Conservation (phyloP, 2,797 vertebrate species). For the Enteromius afrohamiltoni region DNA sequence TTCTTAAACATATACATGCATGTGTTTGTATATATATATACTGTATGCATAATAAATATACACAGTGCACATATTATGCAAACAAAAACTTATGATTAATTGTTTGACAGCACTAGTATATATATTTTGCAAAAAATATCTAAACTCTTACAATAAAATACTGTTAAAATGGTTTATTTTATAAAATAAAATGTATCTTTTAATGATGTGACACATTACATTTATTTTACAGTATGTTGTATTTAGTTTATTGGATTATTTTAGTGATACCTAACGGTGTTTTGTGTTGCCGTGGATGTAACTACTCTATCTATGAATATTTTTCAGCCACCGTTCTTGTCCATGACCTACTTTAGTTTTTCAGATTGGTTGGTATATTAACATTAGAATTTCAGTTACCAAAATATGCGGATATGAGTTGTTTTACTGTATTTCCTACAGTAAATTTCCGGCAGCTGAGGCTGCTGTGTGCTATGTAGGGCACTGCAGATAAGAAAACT, state of each 20-base stretch:
- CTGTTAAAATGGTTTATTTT: neutral
- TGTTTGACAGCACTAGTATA: too few species aligned
- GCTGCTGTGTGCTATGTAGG: neutral
- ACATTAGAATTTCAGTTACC: neutral
- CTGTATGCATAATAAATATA: too few species aligned
- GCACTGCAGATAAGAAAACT: conserved; percentile 7
- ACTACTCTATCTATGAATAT: neutral
- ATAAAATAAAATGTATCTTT: neutral
- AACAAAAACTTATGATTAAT: too few species aligned
- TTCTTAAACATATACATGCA: too few species aligned
- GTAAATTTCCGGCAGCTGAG: neutral
- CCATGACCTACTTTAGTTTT: neutral
- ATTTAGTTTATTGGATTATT: neutral
- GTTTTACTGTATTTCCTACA: conserved; percentile 9
- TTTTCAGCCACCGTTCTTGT: neutral
- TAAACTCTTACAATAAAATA: neutral
- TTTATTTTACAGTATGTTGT: neutral
- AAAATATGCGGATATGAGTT: neutral
- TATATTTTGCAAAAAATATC: neutral
- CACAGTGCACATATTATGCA: too few species aligned
- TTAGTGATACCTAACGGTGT: neutral
- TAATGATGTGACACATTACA: too few species aligned
- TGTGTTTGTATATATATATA: too few species aligned
- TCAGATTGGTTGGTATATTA: neutral
- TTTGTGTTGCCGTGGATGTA: neutral